phyloP scores from a whole-genome alignment of 2,797 vertebrate species.

The Lacerta bilineata region DNA sequence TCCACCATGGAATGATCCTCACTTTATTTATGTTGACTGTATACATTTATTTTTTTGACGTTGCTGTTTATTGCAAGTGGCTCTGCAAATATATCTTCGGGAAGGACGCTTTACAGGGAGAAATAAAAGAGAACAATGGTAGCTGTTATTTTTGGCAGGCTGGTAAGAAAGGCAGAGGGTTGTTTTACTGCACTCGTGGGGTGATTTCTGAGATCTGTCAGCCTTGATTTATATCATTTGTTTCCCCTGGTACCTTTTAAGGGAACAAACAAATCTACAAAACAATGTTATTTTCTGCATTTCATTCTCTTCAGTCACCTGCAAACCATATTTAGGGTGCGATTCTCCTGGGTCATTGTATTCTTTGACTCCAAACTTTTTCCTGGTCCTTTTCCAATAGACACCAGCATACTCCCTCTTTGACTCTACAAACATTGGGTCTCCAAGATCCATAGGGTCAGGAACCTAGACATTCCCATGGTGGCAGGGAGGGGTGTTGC shows the following conservation, averaged over 20 bases:
- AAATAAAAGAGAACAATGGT: constrained; percentile 23
- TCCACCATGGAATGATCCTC: constrained; percentile 46
- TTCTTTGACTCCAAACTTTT: too few species aligned
- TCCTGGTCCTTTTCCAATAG: too few species aligned
- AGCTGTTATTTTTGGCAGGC: constrained; percentile 25
- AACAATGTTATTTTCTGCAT: not conserved
- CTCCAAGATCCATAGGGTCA: too few species aligned
- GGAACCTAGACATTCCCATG: too few species aligned
- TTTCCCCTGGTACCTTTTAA: not conserved
- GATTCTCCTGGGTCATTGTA: too few species aligned
- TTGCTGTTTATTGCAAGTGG: constrained; percentile 39
- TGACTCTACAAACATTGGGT: too few species aligned
- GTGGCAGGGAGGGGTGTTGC: too few species aligned
- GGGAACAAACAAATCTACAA: not conserved
- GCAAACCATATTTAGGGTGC: not conserved
- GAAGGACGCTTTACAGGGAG: constrained; percentile 30
- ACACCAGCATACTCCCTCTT: too few species aligned
- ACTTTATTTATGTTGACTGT: constrained; percentile 26
- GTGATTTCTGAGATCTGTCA: not conserved
- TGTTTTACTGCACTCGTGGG: constrained; percentile 20
- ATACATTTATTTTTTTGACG: constrained; percentile 49
- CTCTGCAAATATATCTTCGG: constrained; percentile 33
- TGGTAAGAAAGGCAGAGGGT: constrained; percentile 25
- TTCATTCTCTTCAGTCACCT: not conserved
- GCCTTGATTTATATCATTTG: not conserved